Conservation (phyloP, 2,888 invertebrate species). For the Invenusta paracnida region DNA sequence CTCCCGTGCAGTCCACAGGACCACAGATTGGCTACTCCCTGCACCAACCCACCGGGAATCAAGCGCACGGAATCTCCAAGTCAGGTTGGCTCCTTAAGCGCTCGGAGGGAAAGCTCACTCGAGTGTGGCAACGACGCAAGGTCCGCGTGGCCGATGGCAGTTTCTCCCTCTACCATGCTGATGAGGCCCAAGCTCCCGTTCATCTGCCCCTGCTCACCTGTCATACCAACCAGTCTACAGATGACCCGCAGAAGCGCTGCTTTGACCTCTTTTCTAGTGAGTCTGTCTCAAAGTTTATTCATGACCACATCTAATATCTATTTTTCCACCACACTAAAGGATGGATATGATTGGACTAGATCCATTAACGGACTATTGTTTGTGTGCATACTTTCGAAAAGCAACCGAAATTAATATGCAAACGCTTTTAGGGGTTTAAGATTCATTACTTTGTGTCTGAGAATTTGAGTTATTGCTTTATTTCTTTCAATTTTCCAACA, state of each 20-base stretch:
- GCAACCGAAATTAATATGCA: too few species aligned
- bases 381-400: too few species aligned
- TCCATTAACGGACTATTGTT: too few species aligned
- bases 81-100: slow-evolving; percentile 87
- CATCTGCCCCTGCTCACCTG: slow-evolving; percentile 89
- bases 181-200: slow-evolving; percentile 88
- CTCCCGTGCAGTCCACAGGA: too few species aligned
- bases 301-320: too few species aligned
- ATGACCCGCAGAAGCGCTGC: slow-evolving; percentile 73
- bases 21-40: slow-evolving; percentile 84
- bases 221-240: slow-evolving; percentile 68
- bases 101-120: slow-evolving; percentile 70
- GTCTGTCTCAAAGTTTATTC: too few species aligned
- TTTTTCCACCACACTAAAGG: too few species aligned
- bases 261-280: slow-evolving; percentile 76
- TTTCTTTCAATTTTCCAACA: too few species aligned
- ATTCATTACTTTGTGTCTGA: too few species aligned
- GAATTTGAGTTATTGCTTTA: too few species aligned
- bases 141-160: slow-evolving; percentile 62
- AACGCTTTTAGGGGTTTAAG: too few species aligned
- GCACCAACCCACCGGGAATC: slow-evolving; percentile 90
- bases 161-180: slow-evolving; percentile 66
- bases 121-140: slow-evolving; percentile 67
- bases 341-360: too few species aligned
- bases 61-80: slow-evolving; percentile 74